These are phyloP conservation scores for Artibeus lituratus DNA, from an alignment of 2,797 vertebrate species.

Conservation along the genomic window DNA sequence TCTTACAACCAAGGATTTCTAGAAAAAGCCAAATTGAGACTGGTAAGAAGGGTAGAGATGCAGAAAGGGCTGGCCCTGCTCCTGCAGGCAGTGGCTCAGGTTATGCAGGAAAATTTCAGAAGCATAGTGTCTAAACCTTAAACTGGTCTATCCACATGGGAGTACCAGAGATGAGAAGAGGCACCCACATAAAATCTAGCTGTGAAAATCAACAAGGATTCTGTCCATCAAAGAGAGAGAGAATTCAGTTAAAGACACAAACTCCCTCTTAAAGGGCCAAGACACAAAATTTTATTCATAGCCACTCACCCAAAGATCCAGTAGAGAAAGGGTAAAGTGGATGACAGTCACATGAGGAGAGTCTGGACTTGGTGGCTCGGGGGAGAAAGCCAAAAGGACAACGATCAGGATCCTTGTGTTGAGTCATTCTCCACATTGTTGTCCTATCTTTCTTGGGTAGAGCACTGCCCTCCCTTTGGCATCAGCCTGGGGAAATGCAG, in stretches of 20 bases:
- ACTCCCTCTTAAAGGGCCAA: neutral
- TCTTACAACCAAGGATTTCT: neutral
- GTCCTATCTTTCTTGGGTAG: neutral
- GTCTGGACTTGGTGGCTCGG: neutral
- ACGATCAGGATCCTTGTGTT: neutral
- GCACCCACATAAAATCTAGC: neutral
- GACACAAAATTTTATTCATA: neutral
- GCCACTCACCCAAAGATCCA: neutral
- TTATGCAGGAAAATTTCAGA: neutral
- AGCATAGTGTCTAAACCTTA: neutral
- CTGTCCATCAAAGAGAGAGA: neutral
- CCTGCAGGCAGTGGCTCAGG: neutral
- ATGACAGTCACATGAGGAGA: too few species aligned
- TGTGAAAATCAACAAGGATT: neutral
- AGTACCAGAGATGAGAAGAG: neutral
- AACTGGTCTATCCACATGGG: neutral
- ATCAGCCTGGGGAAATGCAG: neutral
- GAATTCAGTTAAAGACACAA: neutral
- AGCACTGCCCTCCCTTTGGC: neutral
- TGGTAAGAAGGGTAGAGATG: neutral
- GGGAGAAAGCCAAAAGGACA: neutral
- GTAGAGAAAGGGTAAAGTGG: neutral
- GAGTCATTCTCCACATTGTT: neutral
- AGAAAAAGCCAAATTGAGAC: neutral
- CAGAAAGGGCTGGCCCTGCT: neutral